Base-by-base conservation (phyloP, 1,140 invertebrate species). In the Patella vulgata region DNA sequence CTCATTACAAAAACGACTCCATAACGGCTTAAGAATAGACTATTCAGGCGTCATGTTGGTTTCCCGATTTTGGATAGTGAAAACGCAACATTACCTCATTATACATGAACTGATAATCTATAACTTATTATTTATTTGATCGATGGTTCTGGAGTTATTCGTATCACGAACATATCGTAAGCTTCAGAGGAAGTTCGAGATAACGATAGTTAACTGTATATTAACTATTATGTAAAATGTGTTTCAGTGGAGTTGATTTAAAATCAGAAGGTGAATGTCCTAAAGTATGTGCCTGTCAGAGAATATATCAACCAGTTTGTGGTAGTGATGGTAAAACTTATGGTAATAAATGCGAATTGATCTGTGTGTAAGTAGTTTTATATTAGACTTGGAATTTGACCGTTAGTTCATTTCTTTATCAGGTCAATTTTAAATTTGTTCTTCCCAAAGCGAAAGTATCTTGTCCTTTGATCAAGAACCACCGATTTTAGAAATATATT, bases 41-140 rank as follows among this genome's bases (percentile, higher is more conserved):
- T 56, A 55, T 66, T 64, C 42, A 59, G 64, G 64, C 9, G 39
- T 51, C n/a, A n/a, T n/a, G n/a, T n/a, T 36, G 90, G 90, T 68
- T 88, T 88, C 79, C 91, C 91, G 19, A 87, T 93, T 3, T 93
- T 91, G 71, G 91, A 90, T 3, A 83, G 86, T 1, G 88, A 92
- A 68, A 80, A 82, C 8, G 74, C 86, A 11, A 86, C 87, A 0
- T 92, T 92, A 67, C 68, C 73, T 1, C 92, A 92, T 77, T 77
- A 83, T n/a, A n/a, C n/a, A n/a, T n/a, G n/a, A n/a, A n/a, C n/a
- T n/a, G n/a, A n/a, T n/a, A n/a, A n/a, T n/a, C n/a, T n/a, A n/a
- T n/a, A n/a, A n/a, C n/a, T n/a, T n/a, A n/a, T n/a, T n/a, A n/a
- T n/a, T n/a, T n/a, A n/a, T n/a, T n/a, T n/a, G n/a, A n/a, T n/a